These are phyloP conservation scores for Subanguina moxae DNA, from an alignment of 1,140 invertebrate species.

Conservation along the genomic window DNA sequence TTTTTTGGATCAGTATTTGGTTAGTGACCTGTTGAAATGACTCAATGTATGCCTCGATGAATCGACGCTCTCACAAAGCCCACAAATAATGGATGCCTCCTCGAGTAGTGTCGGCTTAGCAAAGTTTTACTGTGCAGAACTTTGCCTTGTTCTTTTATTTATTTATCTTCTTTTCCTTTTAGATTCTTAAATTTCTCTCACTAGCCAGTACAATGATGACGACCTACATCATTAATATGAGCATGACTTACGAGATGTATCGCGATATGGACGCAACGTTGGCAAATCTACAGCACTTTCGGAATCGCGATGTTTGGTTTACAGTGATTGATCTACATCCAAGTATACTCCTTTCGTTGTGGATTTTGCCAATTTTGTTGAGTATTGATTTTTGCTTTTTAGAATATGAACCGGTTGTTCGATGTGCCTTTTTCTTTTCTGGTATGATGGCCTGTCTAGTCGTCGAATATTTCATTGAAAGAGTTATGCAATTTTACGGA, in stretches of 20 bases:
- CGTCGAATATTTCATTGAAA: not conserved
- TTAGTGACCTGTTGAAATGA: no score
- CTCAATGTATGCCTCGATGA: no score
- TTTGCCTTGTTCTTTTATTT: no score
- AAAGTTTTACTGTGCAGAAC: no score
- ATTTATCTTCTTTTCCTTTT: no score
- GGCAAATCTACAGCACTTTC: not conserved
- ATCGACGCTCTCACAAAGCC: no score
- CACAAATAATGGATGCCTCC: no score
- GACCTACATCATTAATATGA: not conserved
- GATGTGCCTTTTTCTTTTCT: not conserved
- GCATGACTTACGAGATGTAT: not conserved
- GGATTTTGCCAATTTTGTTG: not conserved
- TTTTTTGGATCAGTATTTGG: no score
- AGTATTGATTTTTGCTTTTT: not conserved
- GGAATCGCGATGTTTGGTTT: not conserved
- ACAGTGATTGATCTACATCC: not conserved
- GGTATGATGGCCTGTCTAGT: not conserved
- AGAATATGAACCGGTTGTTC: not conserved
- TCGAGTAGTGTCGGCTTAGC: no score
- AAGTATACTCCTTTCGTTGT: not conserved
- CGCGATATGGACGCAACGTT: not conserved
- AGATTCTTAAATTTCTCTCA: no score
- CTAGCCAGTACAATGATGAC: not conserved
- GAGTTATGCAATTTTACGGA: not conserved